phyloP scores from a whole-genome alignment of 2,888 invertebrate genomes.

The Gymnocheta viridis region DNA sequence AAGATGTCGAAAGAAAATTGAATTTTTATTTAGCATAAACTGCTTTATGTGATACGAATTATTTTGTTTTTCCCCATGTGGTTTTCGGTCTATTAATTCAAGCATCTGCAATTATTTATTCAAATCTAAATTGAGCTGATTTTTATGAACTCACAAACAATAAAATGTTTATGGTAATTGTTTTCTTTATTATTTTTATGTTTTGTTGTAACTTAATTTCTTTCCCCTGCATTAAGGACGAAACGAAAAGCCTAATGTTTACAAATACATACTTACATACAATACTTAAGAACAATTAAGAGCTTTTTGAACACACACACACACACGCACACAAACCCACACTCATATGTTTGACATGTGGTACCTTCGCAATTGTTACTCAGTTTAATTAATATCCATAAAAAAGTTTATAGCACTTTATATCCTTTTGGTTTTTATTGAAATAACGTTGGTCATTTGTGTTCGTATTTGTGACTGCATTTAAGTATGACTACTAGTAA shows the following conservation, averaged over 20 bases:
- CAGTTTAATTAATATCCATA: background rate
- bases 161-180: background rate
- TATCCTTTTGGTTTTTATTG: background rate
- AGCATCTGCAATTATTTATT: constrained; percentile 6
- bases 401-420: background rate
- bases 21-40: background rate
- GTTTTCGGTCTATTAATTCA: background rate
- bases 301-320: background rate
- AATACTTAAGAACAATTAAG: background rate
- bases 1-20: too few relatives aligned
- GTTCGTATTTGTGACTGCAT: background rate
- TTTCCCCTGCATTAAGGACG: background rate
- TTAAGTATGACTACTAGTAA: background rate
- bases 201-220: background rate
- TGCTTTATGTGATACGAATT: too few relatives aligned
- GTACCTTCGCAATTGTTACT: background rate
- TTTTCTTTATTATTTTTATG: background rate
- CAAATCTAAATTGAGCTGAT: constrained; percentile 17
- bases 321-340: background rate
- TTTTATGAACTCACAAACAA: constrained; percentile 29
- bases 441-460: background rate
- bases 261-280: background rate
- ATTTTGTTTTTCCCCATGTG: background rate
- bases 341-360: background rate
- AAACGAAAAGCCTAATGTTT: background rate